Evolutionary conservation across 2,888 invertebrate species (phyloP).

Genomic region (Yponomeuta plumbellus): DNA sequence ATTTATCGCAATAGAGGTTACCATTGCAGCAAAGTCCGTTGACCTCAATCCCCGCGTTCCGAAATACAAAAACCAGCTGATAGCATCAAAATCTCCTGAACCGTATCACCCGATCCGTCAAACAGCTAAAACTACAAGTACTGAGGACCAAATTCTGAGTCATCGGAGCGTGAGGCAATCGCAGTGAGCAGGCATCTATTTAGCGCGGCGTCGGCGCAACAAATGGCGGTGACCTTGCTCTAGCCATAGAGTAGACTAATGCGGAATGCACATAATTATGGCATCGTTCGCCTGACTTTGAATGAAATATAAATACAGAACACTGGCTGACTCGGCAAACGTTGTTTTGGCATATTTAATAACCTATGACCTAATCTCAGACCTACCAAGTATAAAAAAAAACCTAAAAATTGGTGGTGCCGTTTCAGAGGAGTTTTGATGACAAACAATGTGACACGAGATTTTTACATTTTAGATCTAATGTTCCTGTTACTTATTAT

Average conservation of each 20-base stretch:
- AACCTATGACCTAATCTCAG: too few species aligned
- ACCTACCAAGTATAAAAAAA: too few species aligned
- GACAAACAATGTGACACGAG: too few species aligned
- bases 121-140: background rate
- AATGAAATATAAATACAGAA: too few species aligned
- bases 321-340: too few species aligned
- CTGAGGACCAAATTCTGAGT: background rate
- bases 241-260: background rate
- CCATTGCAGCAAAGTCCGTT: background rate
- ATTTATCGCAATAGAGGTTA: background rate
- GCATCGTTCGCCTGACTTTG: too few species aligned
- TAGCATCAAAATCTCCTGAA: background rate
- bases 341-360: too few species aligned
- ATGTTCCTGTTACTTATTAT: too few species aligned
- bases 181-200: background rate
- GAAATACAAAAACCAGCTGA: background rate
- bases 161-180: background rate
- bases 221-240: background rate
- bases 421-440: too few species aligned
- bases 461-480: too few species aligned
- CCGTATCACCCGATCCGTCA: background rate
- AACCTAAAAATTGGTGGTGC: too few species aligned
- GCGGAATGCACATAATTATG: background rate
- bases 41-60: background rate
- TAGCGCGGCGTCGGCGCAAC: constrained; percentile 3